phyloP scores from a whole-genome alignment of 2,797 vertebrate genomes.

The Sphaeramia orbicularis region DNA sequence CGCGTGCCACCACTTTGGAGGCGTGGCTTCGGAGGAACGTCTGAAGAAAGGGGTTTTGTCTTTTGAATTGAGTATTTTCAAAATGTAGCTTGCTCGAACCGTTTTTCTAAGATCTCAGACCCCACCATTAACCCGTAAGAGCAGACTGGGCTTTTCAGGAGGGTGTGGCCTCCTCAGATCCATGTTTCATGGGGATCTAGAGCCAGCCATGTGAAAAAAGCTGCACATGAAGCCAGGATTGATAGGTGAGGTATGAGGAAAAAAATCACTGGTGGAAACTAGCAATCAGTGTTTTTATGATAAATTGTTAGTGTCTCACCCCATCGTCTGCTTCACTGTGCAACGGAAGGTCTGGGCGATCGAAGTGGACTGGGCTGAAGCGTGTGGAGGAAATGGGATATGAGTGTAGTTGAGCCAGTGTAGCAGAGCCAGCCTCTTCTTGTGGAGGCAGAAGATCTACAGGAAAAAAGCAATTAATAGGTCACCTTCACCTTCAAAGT shows the following conservation, averaged over 20 bases:
- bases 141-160: too few species aligned
- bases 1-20: too few species aligned
- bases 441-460: constrained; percentile 71
- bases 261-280: neutral
- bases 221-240: neutral
- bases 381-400: constrained; percentile 65
- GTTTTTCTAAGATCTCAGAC: too few species aligned
- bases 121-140: too few species aligned
- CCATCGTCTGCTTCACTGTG: constrained; percentile 77
- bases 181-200: too few species aligned
- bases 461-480: constrained; percentile 1
- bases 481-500: neutral
- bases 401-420: constrained; percentile 69
- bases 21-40: too few species aligned
- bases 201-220: too few species aligned
- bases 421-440: constrained; percentile 76
- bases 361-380: constrained; percentile 82
- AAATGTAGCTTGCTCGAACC: too few species aligned
- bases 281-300: constrained; percentile 14
- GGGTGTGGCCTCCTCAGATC: too few species aligned
- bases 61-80: too few species aligned
- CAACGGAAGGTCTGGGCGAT: constrained; percentile 63
- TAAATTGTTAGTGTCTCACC: constrained; percentile 73
- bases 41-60: too few species aligned
- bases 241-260: neutral